phyloP scores from a whole-genome alignment of 2,113 vertebrate species.

The Clarias magur region DNA sequence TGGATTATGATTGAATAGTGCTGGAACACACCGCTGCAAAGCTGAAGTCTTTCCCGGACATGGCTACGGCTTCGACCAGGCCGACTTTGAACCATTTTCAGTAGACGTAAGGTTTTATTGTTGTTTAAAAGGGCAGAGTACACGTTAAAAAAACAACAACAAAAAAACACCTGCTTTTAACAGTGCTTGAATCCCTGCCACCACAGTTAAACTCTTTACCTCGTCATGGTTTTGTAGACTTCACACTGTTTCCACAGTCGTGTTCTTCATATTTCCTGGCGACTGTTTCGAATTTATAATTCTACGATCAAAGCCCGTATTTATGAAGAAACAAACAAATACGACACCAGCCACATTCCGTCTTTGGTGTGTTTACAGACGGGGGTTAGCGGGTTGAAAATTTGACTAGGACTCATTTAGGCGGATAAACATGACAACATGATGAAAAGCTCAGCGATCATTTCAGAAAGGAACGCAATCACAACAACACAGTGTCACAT shows the following conservation, averaged over 20 bases:
- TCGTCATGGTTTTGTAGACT: conserved; percentile 12
- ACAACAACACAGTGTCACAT: background rate
- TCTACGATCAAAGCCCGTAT: conserved; percentile 42
- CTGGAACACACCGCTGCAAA: conserved; percentile 9
- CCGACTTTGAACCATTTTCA: background rate
- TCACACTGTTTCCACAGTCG: conserved; percentile 28
- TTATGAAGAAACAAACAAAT: conserved; percentile 45
- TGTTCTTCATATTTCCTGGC: conserved; percentile 42
- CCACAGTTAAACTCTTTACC: conserved; percentile 20
- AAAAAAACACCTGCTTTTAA: conserved; percentile 33
- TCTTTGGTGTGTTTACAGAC: conserved; percentile 28
- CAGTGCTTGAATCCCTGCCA: conserved; percentile 6
- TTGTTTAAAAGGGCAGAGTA: background rate
- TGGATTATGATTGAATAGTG: conserved; percentile 11
- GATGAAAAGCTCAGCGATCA: background rate
- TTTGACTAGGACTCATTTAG: conserved; percentile 3
- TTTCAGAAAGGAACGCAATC: background rate
- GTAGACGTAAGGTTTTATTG: background rate
- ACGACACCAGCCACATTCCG: conserved; percentile 16
- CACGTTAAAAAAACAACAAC: background rate
- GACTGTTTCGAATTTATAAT: conserved; percentile 50
- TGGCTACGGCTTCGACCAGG: background rate
- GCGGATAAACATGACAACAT: conserved; percentile 29
- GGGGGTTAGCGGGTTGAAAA: conserved; percentile 12
- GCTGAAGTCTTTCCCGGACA: background rate